Percentiles rank a stretch among this genome's conserved stretches.
These are phyloP conservation scores for Margaritifera margaritifera DNA, from an alignment of 2,888 invertebrate species.

Conservation along the genomic window DNA sequence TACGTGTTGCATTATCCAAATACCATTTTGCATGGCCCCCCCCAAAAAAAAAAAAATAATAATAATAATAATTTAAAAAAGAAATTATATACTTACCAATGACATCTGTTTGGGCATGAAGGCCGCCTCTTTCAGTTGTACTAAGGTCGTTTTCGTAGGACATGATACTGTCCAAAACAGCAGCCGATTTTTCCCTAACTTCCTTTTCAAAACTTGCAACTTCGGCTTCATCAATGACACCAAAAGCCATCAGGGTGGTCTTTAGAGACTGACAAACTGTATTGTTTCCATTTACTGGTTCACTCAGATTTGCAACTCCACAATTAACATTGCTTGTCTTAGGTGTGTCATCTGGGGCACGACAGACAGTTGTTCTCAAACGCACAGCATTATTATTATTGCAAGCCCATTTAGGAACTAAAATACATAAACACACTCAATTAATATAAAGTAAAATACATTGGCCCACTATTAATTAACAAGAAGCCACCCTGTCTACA, in stretches of 20 bases:
- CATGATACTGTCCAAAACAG: conserved; percentile 27
- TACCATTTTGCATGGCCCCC: too few species aligned
- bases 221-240: conserved; percentile 13
- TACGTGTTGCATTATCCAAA: too few species aligned
- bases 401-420: too few species aligned
- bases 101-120: conserved; percentile 47
- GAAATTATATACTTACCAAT: conserved; percentile 34
- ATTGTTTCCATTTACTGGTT: conserved; percentile 45
- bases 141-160: conserved; percentile 32
- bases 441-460: too few species aligned
- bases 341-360: too few species aligned
- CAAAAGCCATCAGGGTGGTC: conserved; percentile 34
- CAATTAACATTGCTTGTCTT: conserved; percentile 25
- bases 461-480: too few species aligned
- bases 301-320: conserved; percentile 23
- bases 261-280: conserved; percentile 36
- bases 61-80: too few species aligned
- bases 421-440: too few species aligned
- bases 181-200: conserved; percentile 24
- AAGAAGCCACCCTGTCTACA: too few species aligned
- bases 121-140: conserved; percentile 24
- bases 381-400: too few species aligned
- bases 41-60: too few species aligned
- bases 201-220: not conserved
- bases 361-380: too few species aligned